Conservation (phyloP, 2,113 vertebrate genomes). For the Varanus komodoensis region DNA sequence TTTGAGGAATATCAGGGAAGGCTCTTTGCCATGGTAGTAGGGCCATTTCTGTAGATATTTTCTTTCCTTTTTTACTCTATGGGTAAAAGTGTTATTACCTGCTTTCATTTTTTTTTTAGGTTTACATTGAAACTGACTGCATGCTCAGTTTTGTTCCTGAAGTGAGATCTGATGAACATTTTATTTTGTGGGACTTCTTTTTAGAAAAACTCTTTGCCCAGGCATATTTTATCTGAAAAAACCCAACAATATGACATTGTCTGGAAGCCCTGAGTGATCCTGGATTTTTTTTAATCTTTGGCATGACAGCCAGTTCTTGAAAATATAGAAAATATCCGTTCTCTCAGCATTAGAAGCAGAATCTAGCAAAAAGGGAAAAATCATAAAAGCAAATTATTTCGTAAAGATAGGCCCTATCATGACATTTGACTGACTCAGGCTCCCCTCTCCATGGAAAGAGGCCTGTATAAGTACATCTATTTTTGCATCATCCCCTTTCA, state of each 20-base stretch:
- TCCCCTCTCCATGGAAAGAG: not conserved
- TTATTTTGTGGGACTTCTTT: not conserved
- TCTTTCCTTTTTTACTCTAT: not conserved
- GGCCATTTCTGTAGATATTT: not conserved
- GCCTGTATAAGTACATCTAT: not conserved
- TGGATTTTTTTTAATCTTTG: not conserved
- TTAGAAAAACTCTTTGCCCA: not conserved
- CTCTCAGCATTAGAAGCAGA: slow-evolving; percentile 29
- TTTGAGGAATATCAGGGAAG: not conserved
- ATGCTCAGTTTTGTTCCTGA: not conserved
- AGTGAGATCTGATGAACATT: not conserved
- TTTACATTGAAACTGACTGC: not conserved
- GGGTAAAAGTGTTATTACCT: not conserved
- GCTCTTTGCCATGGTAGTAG: not conserved
- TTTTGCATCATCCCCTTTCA: not conserved
- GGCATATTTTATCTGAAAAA: not conserved
- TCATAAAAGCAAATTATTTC: not conserved
- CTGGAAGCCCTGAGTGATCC: not conserved
- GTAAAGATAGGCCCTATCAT: not conserved
- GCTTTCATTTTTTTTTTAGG: not conserved
- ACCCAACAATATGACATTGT: not conserved
- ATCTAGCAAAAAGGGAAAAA: not conserved
- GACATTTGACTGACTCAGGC: not conserved
- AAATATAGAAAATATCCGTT: slow-evolving; percentile 30
- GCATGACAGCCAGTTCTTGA: slow-evolving; percentile 35